phyloP scores from a whole-genome alignment of 2,113 vertebrate species.

The Chitala chitala region DNA sequence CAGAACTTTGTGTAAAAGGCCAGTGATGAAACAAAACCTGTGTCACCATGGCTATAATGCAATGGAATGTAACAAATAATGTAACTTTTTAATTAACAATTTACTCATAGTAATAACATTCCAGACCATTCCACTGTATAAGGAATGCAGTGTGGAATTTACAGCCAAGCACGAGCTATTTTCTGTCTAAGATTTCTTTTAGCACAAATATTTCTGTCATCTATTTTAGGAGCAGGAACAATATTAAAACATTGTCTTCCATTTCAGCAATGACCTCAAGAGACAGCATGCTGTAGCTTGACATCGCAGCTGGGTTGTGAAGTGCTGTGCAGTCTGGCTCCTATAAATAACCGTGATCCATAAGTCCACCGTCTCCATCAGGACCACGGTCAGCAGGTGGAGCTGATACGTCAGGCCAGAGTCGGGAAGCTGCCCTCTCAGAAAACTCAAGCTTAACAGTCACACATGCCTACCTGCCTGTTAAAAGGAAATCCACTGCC shows the following conservation, averaged over 20 bases:
- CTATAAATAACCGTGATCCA: conserved; percentile 21
- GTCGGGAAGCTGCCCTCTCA: too few relatives aligned
- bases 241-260: conserved; percentile 16
- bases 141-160: not conserved
- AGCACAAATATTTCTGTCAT: not conserved
- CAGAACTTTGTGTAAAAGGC: not conserved
- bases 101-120: not conserved
- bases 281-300: too few relatives aligned
- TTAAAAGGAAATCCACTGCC: too few relatives aligned
- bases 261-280: conserved; percentile 17
- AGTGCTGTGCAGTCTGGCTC: not conserved
- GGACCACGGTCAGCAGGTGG: not conserved
- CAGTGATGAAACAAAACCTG: not conserved
- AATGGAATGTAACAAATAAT: not conserved
- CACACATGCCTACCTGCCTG: too few relatives aligned
- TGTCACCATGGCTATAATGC: not conserved
- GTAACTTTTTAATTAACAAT: not conserved
- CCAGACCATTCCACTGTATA: not conserved
- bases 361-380: not conserved
- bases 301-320: not conserved
- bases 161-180: not conserved
- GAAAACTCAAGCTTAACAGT: too few relatives aligned
- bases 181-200: not conserved
- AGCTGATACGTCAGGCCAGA: too few relatives aligned
- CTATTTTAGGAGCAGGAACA: conserved; percentile 23